These are phyloP conservation scores for Rhodeus uyekii DNA, from an alignment of 2,797 vertebrate genomes.

Conservation along the genomic window DNA sequence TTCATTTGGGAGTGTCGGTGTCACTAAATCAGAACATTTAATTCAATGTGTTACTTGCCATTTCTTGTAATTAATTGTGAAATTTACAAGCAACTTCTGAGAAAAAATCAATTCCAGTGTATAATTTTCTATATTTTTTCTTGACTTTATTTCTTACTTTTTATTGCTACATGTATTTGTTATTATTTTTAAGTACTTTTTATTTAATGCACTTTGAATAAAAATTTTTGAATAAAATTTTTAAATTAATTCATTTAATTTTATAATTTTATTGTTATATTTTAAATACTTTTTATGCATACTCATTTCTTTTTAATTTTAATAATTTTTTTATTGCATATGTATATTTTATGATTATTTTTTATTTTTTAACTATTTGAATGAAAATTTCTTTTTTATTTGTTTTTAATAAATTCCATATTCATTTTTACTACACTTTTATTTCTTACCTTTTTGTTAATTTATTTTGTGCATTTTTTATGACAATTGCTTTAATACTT, in stretches of 20 bases:
- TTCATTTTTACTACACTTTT: fast-evolving
- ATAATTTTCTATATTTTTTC: neutral
- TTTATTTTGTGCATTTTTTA: neutral
- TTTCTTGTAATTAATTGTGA: neutral
- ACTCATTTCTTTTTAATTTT: no score
- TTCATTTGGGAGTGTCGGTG: no score
- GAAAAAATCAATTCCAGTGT: neutral
- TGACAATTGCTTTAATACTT: neutral
- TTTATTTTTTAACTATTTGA: no score
- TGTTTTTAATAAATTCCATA: no score
- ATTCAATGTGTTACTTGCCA: neutral
- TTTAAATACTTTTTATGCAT: neutral
- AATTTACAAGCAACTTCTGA: neutral
- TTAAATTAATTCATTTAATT: neutral
- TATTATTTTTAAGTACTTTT: neutral
- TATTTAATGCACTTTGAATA: neutral
- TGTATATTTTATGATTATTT: no score
- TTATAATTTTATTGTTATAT: neutral
- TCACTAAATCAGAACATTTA: no score
- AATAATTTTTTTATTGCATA: no score
- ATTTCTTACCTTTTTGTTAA: neutral
- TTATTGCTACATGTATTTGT: neutral
- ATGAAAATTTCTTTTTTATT: no score
- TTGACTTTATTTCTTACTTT: neutral
- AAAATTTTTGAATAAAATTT: neutral